Percentiles rank a stretch among this genome's conserved stretches.
These are phyloP conservation scores for Drosophila ercepeae DNA, from an alignment of 1,140 invertebrate genomes.

Conservation along the genomic window DNA sequence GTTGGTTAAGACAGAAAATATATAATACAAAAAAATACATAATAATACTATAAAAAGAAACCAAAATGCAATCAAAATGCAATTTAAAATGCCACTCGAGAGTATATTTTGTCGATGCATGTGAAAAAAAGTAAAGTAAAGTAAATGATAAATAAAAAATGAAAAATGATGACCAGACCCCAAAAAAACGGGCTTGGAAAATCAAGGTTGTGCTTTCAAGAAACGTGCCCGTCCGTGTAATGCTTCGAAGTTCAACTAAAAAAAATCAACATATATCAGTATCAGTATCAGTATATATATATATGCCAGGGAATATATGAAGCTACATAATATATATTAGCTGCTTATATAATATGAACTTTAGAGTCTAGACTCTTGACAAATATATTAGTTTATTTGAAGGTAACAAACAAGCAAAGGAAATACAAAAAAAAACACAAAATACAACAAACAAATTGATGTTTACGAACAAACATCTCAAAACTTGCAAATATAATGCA, in stretches of 20 bases:
- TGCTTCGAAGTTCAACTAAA: slow-evolving; percentile 36
- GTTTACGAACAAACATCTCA: slow-evolving; percentile 1
- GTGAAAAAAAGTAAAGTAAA: slow-evolving; percentile 52
- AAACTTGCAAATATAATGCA: too few species aligned
- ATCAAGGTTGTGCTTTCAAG: slow-evolving; percentile 69
- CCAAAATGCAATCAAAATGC: too few species aligned
- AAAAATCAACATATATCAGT: slow-evolving; percentile 20
- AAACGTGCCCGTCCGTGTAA: slow-evolving; percentile 58
- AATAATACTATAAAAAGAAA: slow-evolving; percentile 28
- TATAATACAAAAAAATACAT: slow-evolving; percentile 1
- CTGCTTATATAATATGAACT: slow-evolving; percentile 41
- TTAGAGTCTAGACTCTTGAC: slow-evolving; percentile 22
- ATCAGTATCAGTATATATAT: slow-evolving; percentile 1
- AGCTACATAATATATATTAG: too few species aligned
- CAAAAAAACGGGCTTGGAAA: slow-evolving; percentile 61
- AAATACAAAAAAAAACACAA: too few species aligned
- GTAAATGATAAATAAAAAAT: slow-evolving; percentile 5
- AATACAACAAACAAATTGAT: neutral
- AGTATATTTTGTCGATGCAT: slow-evolving; percentile 65
- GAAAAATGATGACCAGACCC: slow-evolving; percentile 53
- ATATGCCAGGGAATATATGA: neutral
- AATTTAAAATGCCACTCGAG: too few species aligned
- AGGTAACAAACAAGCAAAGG: slow-evolving; percentile 4
- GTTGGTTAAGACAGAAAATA: slow-evolving; percentile 39
- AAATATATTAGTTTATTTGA: slow-evolving; percentile 52